Percentiles rank a stretch among this genome's conserved stretches.
Conservation (phyloP, 2,113 vertebrate species). For the Xenopus laevis region DNA sequence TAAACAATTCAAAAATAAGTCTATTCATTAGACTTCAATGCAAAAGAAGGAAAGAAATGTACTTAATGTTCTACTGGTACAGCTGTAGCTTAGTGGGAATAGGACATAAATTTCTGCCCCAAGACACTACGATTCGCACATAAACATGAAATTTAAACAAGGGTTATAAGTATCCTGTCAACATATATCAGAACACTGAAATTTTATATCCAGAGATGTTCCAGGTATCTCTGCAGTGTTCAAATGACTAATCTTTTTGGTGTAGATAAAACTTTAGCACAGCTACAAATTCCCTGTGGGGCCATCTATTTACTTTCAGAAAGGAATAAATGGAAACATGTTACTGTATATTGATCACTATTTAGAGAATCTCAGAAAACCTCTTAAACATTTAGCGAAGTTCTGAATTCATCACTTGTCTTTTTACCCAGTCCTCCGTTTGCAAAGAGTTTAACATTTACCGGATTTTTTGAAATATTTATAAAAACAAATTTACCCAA, state of each 20-base stretch:
- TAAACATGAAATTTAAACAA: conserved; percentile 23
- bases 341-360: conserved; percentile 46
- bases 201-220: conserved; percentile 12
- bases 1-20: background rate
- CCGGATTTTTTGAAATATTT: too few relatives aligned
- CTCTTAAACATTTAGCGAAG: conserved; percentile 4
- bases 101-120: conserved; percentile 19
- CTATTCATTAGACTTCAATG: background rate
- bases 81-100: conserved; percentile 20
- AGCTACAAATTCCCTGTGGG: conserved; percentile 2
- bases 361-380: conserved; percentile 32
- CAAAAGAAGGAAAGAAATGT: conserved; percentile 1
- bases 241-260: conserved; percentile 17
- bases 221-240: background rate
- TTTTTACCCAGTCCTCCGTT: background rate
- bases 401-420: conserved; percentile 13
- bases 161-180: conserved; percentile 27
- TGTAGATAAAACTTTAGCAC: conserved; percentile 24
- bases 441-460: background rate
- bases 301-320: background rate
- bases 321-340: conserved; percentile 14
- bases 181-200: conserved; percentile 22
- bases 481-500: too few relatives aligned
- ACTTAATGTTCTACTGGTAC: conserved; percentile 3
- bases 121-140: conserved; percentile 20